Evolutionary conservation across 2,797 vertebrate genomes (phyloP), one percentile per base, ranked within the genome.

Genomic region (Dallia pectoralis): DNA sequence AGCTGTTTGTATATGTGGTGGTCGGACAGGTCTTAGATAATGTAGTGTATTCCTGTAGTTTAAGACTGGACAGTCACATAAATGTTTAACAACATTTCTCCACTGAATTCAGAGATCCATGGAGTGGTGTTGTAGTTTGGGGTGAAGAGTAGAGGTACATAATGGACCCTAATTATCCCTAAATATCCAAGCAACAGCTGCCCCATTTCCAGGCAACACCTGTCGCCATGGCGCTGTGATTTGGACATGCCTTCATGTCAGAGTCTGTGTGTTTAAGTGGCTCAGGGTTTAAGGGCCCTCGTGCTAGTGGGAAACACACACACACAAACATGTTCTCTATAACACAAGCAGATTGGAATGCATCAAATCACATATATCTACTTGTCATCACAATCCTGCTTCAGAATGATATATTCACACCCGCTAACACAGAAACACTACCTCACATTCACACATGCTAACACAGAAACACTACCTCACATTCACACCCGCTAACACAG

Each of bases 161-260:
- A 67, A 71, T 79, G 67, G 72, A 85, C 15, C 78, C 81, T 82
- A 82, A 76, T 88, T 87, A 85, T 78, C 77, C 81, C 77, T 75
- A 90, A 87, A 90, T 89, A 87, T 89, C 84, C 80, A 44, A 75
- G 81, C 75, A 86, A 82, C 92, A 92, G 91, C 91, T 94, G 92
- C 90, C 78, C 80, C 81, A 86, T 89, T 91, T 90, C 81, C 73
- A 74, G 67, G 86, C 84, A 91, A 86, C 91, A 91, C 88, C 92
- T 92, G 93, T 91, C 87, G 40, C 83, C 86, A 79, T 82, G 82
- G 83, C 49, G 71, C 83, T 87, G 85, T 85, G 81, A 78, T 87
- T 88, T 87, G 81, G 78, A 88, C 84, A 85, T 82, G 87, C 74
- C 78, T 87, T 81, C 81, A 81, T 85, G 80, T 87, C 82, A 80